Base-by-base conservation (phyloP, 2,797 vertebrate species). In the Enteromius viviparus region DNA sequence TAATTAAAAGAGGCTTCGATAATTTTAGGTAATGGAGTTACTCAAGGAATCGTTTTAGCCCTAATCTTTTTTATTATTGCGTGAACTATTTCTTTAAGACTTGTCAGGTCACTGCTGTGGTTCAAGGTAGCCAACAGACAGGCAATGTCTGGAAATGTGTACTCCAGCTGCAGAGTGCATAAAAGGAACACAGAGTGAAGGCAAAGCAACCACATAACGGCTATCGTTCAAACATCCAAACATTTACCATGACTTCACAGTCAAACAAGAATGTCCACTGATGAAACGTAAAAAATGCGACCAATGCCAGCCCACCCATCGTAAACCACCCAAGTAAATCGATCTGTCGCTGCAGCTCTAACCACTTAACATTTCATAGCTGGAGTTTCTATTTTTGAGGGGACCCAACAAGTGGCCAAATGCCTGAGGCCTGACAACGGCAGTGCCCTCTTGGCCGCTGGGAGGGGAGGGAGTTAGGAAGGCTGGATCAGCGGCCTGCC, bases 301-400 rank as follows among this genome's bases (percentile, higher is more conserved):
- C 86, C 71, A 75, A 81, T 58, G 82, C 68, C 21, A 65, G 74
- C 65, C 81, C 80, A 85, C 80, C 81, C 81, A 83, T 83, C 65
- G 15, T 83, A 83, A 83, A 83, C 85, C 84, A 74, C 85, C 83
- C 84, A 87, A 55, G 55, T 84, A 85, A 85, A 82, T 77, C 47
- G 75, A 78, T 85, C 76, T 23, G 74, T 80, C 78, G 19, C 55
- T 55, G 76, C 70, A 81, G 78, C 58, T 84, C 80, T 66, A 78
- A 85, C 80, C 86, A 79, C 72, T 78, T 68, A 69, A 37, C 78
- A 60, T 45, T 66, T 45, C 82, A 85, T 81, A 71, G 85, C 53
- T 40, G 15, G 42, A 23, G 53, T 79, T 77, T 68, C 82, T 76
- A 82, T 80, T 84, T 85, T 47, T 15, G 53, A 72, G 37, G 12